Percentiles rank a stretch among this genome's conserved stretches.
Conservation (phyloP, 2,113 vertebrate genomes). For the Setophaga kirtlandii region DNA sequence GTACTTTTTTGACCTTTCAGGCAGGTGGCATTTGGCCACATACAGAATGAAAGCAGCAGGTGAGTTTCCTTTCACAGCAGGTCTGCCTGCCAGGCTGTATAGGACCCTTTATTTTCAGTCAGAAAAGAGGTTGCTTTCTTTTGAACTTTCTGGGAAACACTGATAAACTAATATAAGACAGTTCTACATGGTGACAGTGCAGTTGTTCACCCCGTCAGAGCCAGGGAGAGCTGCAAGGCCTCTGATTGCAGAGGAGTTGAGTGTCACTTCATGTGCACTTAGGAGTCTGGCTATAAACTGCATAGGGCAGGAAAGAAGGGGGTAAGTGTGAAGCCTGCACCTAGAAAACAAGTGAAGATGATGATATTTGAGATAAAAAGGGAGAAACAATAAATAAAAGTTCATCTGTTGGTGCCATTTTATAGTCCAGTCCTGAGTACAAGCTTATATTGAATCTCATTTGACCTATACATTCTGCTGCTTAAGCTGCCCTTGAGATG, state of each 20-base stretch:
- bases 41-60: neutral
- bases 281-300: neutral
- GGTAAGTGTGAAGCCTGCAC: neutral
- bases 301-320: neutral
- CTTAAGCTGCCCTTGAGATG: neutral
- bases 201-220: accelerated
- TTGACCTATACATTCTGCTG: neutral
- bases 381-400: neutral
- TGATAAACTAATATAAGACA: neutral
- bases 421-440: neutral
- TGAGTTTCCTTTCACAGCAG: neutral
- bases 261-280: accelerated
- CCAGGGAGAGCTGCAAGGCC: neutral
- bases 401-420: neutral
- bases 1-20: neutral
- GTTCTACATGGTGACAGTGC: neutral
- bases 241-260: neutral
- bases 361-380: neutral
- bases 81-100: neutral
- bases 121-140: neutral
- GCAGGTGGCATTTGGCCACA: neutral
- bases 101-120: neutral
- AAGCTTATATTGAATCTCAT: neutral
- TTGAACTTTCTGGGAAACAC: neutral
- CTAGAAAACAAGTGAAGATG: neutral